Evolutionary conservation across 2,888 invertebrate species (phyloP).

Genomic region (Stenodera caucasica): DNA sequence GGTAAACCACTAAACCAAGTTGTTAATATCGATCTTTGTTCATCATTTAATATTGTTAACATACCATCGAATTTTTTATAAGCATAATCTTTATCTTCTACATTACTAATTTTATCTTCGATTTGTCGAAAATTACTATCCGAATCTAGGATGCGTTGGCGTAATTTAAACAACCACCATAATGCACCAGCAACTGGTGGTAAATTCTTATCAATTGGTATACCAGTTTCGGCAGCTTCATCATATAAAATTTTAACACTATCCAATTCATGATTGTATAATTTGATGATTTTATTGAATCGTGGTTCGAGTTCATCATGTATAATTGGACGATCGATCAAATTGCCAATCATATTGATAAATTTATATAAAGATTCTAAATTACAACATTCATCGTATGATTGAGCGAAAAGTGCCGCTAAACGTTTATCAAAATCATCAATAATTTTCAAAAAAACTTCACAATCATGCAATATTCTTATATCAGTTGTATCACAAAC

Average conservation of each 20-base stretch:
- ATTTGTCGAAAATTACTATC: slow-evolving; percentile 65
- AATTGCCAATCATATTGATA: slow-evolving; percentile 59
- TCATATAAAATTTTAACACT: slow-evolving; percentile 66
- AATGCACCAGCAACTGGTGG: slow-evolving; percentile 74
- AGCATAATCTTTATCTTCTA: slow-evolving; percentile 61
- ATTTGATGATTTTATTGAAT: slow-evolving; percentile 65
- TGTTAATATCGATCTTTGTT: slow-evolving; percentile 66
- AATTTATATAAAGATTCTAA: slow-evolving; percentile 67
- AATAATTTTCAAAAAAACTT: slow-evolving; percentile 63
- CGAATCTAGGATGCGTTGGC: slow-evolving; percentile 61
- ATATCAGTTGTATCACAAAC: slow-evolving; percentile 71
- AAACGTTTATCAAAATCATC: slow-evolving; percentile 76
- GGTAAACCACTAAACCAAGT: slow-evolving; percentile 73
- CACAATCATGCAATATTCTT: slow-evolving; percentile 67
- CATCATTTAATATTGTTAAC: slow-evolving; percentile 63
- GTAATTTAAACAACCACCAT: slow-evolving; percentile 71
- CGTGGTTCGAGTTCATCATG: slow-evolving; percentile 70
- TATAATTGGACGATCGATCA: slow-evolving; percentile 76
- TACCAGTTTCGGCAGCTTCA: slow-evolving; percentile 57
- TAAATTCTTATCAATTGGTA: slow-evolving; percentile 67
- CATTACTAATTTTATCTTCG: slow-evolving; percentile 66
- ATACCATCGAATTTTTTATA: slow-evolving; percentile 69
- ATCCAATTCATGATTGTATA: slow-evolving; percentile 68
- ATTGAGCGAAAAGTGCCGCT: slow-evolving; percentile 77
- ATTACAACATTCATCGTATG: slow-evolving; percentile 77